A percentile compares a stretch with the other conserved stretches of the same genome.
phyloP scores from a whole-genome alignment of 2,113 vertebrate species.

The Corythaeola cristata region DNA sequence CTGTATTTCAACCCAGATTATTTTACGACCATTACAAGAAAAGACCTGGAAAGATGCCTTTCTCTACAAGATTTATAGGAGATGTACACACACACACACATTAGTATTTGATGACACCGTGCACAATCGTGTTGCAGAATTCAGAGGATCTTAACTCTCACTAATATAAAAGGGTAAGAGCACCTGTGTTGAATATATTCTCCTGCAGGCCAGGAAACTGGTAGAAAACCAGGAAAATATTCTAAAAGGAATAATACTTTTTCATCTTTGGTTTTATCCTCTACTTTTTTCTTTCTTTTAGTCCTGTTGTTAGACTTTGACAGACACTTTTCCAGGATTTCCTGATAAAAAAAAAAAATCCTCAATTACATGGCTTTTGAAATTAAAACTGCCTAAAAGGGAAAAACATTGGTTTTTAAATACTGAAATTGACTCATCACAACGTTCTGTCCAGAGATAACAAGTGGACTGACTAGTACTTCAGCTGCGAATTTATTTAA shows the following conservation, averaged over 20 bases:
- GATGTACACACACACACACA: neutral
- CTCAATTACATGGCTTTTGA: conserved; percentile 8
- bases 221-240: neutral
- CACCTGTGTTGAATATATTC: neutral
- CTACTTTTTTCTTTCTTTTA: neutral
- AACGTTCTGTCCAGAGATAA: conserved; percentile 61
- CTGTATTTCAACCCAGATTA: neutral
- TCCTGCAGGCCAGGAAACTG: neutral
- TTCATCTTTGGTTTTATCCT: neutral
- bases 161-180: neutral
- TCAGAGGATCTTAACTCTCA: neutral
- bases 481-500: conserved; percentile 77
- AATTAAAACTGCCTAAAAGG: conserved; percentile 53
- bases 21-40: neutral
- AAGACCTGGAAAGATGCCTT: neutral
- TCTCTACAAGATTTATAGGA: neutral
- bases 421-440: conserved; percentile 59
- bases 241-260: neutral
- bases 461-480: conserved; percentile 58
- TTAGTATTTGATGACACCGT: neutral
- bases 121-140: neutral
- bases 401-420: conserved; percentile 16
- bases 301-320: neutral
- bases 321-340: neutral
- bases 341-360: neutral